Base-by-base conservation (phyloP, 2,797 vertebrate species). In the Furcifer pardalis region DNA sequence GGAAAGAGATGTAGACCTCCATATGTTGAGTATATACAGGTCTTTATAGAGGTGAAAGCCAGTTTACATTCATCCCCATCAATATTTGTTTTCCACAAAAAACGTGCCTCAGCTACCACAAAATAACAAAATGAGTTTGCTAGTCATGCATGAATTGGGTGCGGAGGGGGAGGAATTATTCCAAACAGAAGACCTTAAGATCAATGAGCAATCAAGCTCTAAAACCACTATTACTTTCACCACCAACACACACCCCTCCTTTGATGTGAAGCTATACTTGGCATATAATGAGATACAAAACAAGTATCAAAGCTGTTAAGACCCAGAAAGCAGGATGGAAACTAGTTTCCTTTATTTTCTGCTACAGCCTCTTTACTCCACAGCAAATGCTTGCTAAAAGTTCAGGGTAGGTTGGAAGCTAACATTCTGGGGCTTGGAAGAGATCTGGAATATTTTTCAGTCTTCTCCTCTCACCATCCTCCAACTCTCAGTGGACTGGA, bases 131-230 rank as follows among this genome's bases (percentile, higher is more conserved):
- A 83, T 82, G 52, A 25, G 69, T 91, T 81, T 66, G 66, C 87
- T 65, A 75, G 84, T 21, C 21, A 90, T 73, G 83, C 87, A 82
- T 62, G 0, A 0, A 56, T 90, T n/a, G n/a, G n/a, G n/a, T n/a
- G n/a, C n/a, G n/a, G 23, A 84, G 27, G 82, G 9, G 5, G 63
- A 65, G 77, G 89, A 83, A 86, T 35, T 59, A 69, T 77, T 93
- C 88, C 80, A 88, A 37, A 91, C 1, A 0, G 44, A 59, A 81
- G 37, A 84, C 1, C 27, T n/a, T 77, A 0, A 62, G 44, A 87
- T 93, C 77, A 89, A 86, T 91, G 92, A 93, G 91, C 85, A 91
- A 84, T 78, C 91, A 87, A 32, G 37, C 2, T 85, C 76, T n/a
- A 35, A 59, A 32, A 25, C 4, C 42, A 49, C 35, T 0, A 4